These are phyloP conservation scores for Heliconius cydno DNA, from an alignment of 2,888 invertebrate genomes.

Conservation along the genomic window DNA sequence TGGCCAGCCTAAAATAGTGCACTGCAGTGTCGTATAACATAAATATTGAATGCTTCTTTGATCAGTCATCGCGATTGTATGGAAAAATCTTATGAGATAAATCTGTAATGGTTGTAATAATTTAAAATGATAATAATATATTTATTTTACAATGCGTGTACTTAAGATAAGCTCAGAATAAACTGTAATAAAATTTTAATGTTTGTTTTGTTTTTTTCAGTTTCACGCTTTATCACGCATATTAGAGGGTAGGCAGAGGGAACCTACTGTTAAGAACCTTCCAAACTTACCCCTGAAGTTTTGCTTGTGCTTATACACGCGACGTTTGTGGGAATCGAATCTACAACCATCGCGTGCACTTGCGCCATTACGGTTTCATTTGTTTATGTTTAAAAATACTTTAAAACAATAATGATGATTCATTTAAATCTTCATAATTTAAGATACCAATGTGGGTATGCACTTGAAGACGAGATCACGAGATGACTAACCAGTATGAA, in stretches of 20 bases:
- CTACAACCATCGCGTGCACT: no score
- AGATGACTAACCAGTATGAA: constrained; percentile 25
- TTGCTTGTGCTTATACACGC: no score
- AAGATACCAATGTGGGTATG: constrained; percentile 2
- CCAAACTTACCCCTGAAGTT: no score
- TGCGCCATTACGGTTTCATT: background rate
- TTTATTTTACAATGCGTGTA: constrained; percentile 39
- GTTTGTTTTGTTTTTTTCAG: no score
- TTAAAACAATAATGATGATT: constrained; percentile 1
- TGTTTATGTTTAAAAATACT: constrained; percentile 22
- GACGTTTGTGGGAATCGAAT: no score
- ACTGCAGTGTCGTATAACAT: constrained; percentile 76
- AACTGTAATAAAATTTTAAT: background rate
- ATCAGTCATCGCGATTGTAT: constrained; percentile 49
- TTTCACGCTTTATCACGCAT: no score
- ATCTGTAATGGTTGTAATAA: constrained; percentile 12
- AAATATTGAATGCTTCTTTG: constrained; percentile 64
- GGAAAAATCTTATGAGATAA: constrained; percentile 37
- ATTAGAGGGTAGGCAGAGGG: no score
- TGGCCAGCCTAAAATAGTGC: constrained; percentile 76
- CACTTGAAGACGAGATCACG: constrained; percentile 22
- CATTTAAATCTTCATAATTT: constrained; percentile 38
- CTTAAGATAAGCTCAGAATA: background rate
- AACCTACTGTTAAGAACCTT: no score
- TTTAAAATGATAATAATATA: constrained; percentile 37